phyloP scores from a whole-genome alignment of 1,140 invertebrate genomes.

The Trichonephila clavata region DNA sequence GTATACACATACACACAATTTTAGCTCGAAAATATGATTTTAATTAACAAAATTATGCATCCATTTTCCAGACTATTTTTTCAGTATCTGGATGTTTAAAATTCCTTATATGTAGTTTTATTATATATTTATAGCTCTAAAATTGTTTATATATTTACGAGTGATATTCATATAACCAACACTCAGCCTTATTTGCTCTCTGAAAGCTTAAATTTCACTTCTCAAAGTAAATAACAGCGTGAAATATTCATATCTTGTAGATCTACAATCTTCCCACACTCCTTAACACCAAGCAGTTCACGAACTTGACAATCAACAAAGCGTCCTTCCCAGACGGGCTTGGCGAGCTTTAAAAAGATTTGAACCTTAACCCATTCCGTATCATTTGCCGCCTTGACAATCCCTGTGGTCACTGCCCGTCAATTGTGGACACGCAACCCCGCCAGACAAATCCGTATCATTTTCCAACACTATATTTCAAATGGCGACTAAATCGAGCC shows the following conservation, averaged over 20 bases:
- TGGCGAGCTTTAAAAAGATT: slow-evolving; percentile 15
- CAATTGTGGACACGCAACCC: slow-evolving; percentile 15
- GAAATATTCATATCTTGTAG: not conserved
- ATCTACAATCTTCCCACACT: not conserved
- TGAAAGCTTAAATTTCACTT: no score
- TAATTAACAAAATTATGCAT: no score
- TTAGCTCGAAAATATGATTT: no score
- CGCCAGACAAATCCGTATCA: slow-evolving; percentile 13
- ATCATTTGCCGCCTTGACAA: not conserved
- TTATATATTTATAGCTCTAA: no score
- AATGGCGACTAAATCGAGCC: slow-evolving; percentile 28
- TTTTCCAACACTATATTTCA: slow-evolving; percentile 61
- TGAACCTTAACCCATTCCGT: slow-evolving; percentile 3
- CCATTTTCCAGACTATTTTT: no score
- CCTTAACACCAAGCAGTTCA: not conserved
- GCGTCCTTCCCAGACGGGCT: not conserved
- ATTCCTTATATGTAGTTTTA: no score
- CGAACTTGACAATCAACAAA: not conserved
- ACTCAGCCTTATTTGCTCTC: no score
- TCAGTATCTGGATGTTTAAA: no score
- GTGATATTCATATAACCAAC: no score
- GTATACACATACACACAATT: no score
- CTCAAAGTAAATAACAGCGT: no score
- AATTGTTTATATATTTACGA: no score
- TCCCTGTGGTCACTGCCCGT: slow-evolving; percentile 4